Evolutionary conservation across 2,797 vertebrate genomes (phyloP), one percentile per base, ranked within the genome.

Genomic region (Meda fulgida): DNA sequence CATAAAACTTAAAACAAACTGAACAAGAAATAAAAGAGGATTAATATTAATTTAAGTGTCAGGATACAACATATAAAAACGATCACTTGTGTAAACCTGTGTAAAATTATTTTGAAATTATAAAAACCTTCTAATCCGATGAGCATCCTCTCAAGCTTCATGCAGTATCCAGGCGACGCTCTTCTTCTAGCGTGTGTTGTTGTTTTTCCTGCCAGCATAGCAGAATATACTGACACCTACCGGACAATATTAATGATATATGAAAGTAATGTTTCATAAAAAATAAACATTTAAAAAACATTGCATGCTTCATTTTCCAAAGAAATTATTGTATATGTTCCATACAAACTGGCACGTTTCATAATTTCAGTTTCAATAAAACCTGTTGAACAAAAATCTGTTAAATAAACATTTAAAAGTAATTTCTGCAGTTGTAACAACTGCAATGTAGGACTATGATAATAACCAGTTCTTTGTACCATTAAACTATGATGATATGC

Each of bases 101-200:
- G 3, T 38, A 21, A 71, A 43, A 70, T 1, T 16, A 31, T 34
- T 8, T 14, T 55, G 9, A 36, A 51, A 48, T 16, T 2, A 75
- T 21, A 51, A 48, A 7, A 31, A 78, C 69, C 80, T 65, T 48
- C 8, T 63, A 29, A 66, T 76, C 81, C 29, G 29, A 6, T 26
- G 7, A 13, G 46, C 58, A 82, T 65, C 29, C 3, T 48, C 48
- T 83, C 16, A 13, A 75, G 69, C 78, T 58, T 85, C 34, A 3
- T 3, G 23, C 38, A 4, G 86, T 85, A 7, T 78, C 86, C 67
- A 67, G n/a, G 84, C 69, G 65, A 85, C 80, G 66, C 18, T 58
- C 75, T 87, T 87, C 86, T 87, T 87, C 83, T 78, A 11, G 3
- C 2, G 3, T 29, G 14, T 18, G 18, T 18, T 23, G 58, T 34